Conservation (phyloP, 2,888 invertebrate genomes). For the Drosophila meridionalis region DNA sequence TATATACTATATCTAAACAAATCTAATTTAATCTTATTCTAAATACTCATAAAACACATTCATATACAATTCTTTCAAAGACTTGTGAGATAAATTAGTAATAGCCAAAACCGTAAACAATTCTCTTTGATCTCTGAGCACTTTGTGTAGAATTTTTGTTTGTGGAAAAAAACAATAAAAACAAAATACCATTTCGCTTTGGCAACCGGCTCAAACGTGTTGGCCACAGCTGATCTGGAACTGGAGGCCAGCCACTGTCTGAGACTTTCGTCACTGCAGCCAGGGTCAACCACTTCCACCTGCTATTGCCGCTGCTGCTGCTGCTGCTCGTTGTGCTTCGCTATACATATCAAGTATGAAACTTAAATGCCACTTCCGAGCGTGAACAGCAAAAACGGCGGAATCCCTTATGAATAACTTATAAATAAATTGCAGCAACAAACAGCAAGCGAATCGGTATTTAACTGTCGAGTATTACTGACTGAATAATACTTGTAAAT, state of each 20-base stretch:
- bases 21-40: slow-evolving; percentile 10
- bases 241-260: slow-evolving; percentile 36
- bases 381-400: slow-evolving; percentile 2
- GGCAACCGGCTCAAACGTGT: slow-evolving; percentile 14
- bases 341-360: slow-evolving; percentile 26
- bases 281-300: slow-evolving; percentile 60
- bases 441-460: background rate
- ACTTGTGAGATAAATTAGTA: background rate
- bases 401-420: slow-evolving; percentile 23
- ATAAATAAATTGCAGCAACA: slow-evolving; percentile 32
- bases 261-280: slow-evolving; percentile 13
- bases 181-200: background rate
- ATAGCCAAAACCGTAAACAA: background rate
- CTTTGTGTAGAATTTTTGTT: slow-evolving; percentile 3
- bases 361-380: slow-evolving; percentile 45
- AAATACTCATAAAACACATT: background rate
- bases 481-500: background rate
- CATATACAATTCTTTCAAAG: background rate
- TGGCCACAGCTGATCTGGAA: slow-evolving; percentile 26
- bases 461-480: background rate
- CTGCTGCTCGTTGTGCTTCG: slow-evolving; percentile 10
- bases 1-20: background rate
- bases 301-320: slow-evolving; percentile 11
- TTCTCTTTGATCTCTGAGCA: slow-evolving; percentile 28
- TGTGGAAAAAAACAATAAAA: slow-evolving; percentile 15